Conservation (phyloP, 2,888 invertebrate species). For the Zeuzera pyrina region DNA sequence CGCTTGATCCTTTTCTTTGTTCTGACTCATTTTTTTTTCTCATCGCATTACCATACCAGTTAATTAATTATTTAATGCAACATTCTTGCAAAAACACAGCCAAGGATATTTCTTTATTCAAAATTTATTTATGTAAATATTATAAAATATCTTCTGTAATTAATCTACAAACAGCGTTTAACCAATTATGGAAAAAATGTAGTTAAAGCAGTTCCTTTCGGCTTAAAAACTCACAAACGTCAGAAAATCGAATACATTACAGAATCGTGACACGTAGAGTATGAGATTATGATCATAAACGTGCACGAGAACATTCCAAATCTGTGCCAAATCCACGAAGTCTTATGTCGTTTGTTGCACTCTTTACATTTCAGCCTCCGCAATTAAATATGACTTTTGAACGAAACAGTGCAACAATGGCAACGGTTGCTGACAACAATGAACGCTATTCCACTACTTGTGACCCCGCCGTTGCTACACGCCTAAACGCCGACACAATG, state of each 20-base stretch:
- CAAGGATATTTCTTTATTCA: no score
- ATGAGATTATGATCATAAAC: conserved; percentile 31
- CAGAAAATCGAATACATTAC: conserved; percentile 24
- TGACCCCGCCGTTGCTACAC: conserved; percentile 58
- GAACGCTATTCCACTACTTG: conserved; percentile 32
- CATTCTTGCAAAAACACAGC: no score
- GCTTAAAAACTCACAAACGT: not conserved
- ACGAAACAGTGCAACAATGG: conserved; percentile 47
- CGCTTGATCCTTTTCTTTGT: conserved; percentile 29
- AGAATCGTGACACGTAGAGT: conserved; percentile 39
- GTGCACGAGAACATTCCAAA: conserved; percentile 30
- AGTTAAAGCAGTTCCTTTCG: no score
- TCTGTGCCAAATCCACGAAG: conserved; percentile 20
- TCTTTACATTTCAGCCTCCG: conserved; percentile 26
- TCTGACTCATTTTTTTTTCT: conserved; percentile 23
- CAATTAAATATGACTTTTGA: conserved; percentile 58
- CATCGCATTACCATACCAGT: conserved; percentile 30
- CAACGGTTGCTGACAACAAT: conserved; percentile 48
- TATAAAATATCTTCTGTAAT: no score
- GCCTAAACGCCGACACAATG: conserved; percentile 48
- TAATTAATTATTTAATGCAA: no score
- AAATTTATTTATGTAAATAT: no score
- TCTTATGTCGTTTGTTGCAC: conserved; percentile 24
- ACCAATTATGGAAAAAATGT: no score
- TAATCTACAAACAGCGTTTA: no score